phyloP scores from a whole-genome alignment of 2,113 vertebrate species.

The Gasterosteus nipponicus region DNA sequence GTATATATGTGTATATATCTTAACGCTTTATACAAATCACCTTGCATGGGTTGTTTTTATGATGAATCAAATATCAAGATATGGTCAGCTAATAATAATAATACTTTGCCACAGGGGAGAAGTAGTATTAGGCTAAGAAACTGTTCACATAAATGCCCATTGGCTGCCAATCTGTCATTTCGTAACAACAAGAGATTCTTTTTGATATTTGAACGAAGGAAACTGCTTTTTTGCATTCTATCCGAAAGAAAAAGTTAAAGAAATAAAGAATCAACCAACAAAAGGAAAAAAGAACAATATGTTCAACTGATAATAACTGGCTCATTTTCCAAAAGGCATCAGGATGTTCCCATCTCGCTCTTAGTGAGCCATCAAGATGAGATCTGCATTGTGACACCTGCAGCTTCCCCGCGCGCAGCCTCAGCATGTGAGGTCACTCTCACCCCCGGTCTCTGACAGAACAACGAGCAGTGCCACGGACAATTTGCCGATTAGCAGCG shows the following conservation, averaged over 20 bases:
- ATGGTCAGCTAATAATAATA: slow-evolving; percentile 39
- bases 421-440: slow-evolving; percentile 19
- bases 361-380: slow-evolving; percentile 1
- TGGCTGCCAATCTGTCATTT: slow-evolving; percentile 1
- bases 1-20: not conserved
- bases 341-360: slow-evolving; percentile 12
- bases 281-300: not conserved
- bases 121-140: slow-evolving; percentile 5
- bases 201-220: slow-evolving; percentile 1
- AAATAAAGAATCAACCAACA: not conserved
- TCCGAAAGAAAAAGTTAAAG: not conserved
- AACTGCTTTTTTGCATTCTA: not conserved
- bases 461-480: slow-evolving; percentile 20
- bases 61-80: slow-evolving; percentile 31
- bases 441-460: slow-evolving; percentile 3
- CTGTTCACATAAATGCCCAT: not conserved
- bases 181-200: slow-evolving; percentile 4
- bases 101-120: slow-evolving; percentile 6
- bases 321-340: slow-evolving; percentile 24
- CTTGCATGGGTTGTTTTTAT: slow-evolving; percentile 25
- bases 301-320: not conserved
- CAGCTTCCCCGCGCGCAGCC: not conserved
- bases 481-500: slow-evolving; percentile 16
- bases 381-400: slow-evolving; percentile 20
- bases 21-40: slow-evolving; percentile 8